Evolutionary conservation across 2,888 invertebrate species (phyloP).

Genomic region (Dicyrtoma fusca): DNA sequence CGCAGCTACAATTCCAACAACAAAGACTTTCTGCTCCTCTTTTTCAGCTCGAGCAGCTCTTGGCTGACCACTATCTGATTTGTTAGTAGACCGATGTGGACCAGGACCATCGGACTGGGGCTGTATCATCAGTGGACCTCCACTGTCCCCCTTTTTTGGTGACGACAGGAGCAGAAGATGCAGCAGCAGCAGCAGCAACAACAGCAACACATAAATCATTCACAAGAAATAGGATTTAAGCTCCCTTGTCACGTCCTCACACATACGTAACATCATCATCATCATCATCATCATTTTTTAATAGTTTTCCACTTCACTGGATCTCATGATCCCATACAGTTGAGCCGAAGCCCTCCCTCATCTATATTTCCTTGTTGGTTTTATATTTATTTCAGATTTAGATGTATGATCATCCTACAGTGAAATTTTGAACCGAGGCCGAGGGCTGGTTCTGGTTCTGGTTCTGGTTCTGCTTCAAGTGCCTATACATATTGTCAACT

Average conservation of each 20-base stretch:
- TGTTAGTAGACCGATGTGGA: background rate
- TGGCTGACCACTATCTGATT: background rate
- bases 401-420: too few species aligned
- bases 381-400: too few species aligned
- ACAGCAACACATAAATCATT: constrained; percentile 23
- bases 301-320: background rate
- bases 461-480: too few species aligned
- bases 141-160: constrained; percentile 32
- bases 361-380: too few species aligned
- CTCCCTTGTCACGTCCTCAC: background rate
- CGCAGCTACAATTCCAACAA: constrained; percentile 39
- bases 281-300: constrained; percentile 3
- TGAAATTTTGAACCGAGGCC: too few species aligned
- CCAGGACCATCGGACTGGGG: background rate
- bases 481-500: too few species aligned
- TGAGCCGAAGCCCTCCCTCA: too few species aligned
- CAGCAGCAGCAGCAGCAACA: background rate
- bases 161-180: background rate
- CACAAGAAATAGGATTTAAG: background rate
- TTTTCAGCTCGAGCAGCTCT: background rate
- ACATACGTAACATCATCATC: background rate
- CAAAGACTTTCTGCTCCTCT: background rate
- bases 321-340: too few species aligned
- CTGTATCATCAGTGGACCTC: constrained; percentile 26
- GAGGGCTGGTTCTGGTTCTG: too few species aligned